Evolutionary conservation across 1,140 invertebrate genomes (phyloP), one percentile per base, ranked within the genome.

Genomic region (Dolichoris vasculosae): DNA sequence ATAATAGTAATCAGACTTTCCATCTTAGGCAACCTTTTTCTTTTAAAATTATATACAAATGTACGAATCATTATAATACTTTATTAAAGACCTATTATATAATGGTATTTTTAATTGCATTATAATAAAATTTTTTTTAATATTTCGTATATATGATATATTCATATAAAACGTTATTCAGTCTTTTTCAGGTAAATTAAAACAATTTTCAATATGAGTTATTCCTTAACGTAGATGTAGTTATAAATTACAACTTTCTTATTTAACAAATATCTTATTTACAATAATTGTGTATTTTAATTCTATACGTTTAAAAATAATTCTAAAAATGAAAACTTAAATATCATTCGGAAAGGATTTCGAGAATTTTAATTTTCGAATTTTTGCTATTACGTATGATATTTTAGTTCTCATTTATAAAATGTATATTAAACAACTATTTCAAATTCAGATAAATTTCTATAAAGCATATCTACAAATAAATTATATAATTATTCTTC

Each of bases 141-240:
- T 84, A 81, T 84, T 67, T 35, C 78, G 76, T 64, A 59, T 35
- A 32, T 71, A 51, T 83, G 38, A 46, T 26, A 51, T 59, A 69
- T 78, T 83, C 81, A 26, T 80, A 87, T 87, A 84, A 85, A 84
- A 83, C 55, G 43, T 55, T 38, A 82, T 86, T 87, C 82, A 43
- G 35, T 87, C 76, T 85, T 59, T 23, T 20, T 38, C 20, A 2
- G n/a, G 32, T 83, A 35, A 26, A 82, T 81, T 71, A 32, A 13
- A 75, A 82, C 15, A n/a, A 71, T 40, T 17, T n/a, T 69, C 40
- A 11, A 51, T 82, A n/a, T n/a, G n/a, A n/a, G n/a, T n/a, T n/a
- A n/a, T n/a, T n/a, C n/a, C n/a, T n/a, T n/a, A n/a, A n/a, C n/a
- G n/a, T n/a, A n/a, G n/a, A n/a, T n/a, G n/a, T n/a, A n/a, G n/a